A percentile compares a stretch with the other conserved stretches of the same genome.
These are phyloP conservation scores for Chrysemys picta DNA, from an alignment of 2,113 vertebrate species.

Conservation along the genomic window DNA sequence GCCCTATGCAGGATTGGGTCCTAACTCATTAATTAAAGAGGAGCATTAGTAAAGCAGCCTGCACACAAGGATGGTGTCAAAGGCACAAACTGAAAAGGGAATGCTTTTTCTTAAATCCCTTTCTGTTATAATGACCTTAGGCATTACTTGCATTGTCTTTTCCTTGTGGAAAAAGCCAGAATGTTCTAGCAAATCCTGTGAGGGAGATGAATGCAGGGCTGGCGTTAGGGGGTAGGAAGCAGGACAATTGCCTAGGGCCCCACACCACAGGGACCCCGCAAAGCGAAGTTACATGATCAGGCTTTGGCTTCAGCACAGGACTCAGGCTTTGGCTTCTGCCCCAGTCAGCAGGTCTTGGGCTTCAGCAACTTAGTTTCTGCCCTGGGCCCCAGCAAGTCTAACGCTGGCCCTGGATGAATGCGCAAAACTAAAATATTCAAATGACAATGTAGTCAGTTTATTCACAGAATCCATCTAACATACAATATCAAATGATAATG, in stretches of 20 bases:
- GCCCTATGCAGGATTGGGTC: background rate
- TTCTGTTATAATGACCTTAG: background rate
- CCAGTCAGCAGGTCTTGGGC: too few species aligned
- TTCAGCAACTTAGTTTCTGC: too few species aligned
- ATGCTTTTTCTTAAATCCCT: too few species aligned
- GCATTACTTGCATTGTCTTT: background rate
- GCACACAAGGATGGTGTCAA: background rate
- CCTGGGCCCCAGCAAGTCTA: too few species aligned
- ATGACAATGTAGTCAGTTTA: background rate
- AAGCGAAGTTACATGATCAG: too few species aligned
- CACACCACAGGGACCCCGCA: too few species aligned
- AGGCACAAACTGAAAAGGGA: background rate
- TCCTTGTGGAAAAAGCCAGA: background rate
- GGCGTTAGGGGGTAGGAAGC: too few species aligned
- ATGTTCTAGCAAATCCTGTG: background rate
- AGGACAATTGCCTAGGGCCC: too few species aligned
- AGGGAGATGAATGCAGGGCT: background rate
- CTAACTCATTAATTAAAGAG: background rate
- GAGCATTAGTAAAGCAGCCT: background rate
- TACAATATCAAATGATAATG: accelerated
- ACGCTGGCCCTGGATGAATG: background rate
- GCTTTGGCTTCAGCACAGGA: too few species aligned
- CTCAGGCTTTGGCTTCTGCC: too few species aligned
- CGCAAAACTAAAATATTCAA: background rate
- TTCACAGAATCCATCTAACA: accelerated